Evolutionary conservation across 2,113 vertebrate genomes (phyloP), one percentile per base, ranked within the genome.

Genomic region (Entelurus aequoreus): DNA sequence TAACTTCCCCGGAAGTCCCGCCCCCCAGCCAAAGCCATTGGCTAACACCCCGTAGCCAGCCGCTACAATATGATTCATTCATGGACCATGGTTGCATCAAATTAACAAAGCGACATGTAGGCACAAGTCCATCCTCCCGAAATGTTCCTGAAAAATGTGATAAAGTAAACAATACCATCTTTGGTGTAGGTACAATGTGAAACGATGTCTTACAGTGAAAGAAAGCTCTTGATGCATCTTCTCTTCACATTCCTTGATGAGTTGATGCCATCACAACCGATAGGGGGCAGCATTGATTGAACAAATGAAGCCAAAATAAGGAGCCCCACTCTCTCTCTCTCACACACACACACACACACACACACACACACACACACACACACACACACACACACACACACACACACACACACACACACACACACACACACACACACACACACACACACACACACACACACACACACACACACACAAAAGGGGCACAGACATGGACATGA

Each of bases 401-500:
- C 66, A 52, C 72, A 60, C 75, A 65, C 74, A 75, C 74, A 63
- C 71, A 74, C 57, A 66, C 15, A 65, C 49, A 40, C 69, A 54
- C 77, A 87, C 84, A 89, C 53, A 54, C 60, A 50, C 51, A 69
- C 60, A 62, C 48, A 6, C 53, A 54, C 60, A 50, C 51, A 69
- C 60, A 62, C 48, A 6, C 42, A 65, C 15, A 66, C 71, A 47
- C 68, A 59, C 66, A 52, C 72, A 60, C 75, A 65, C 74, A 75
- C 74, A 63, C 71, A 74, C 57, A 66, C 15, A 65, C 49, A 37
- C 69, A 54, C 77, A 87, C 84, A 89, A 88, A 79, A 55, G 84
- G 82, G 80, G 81, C 88, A 86, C 71, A 83, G 86, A 85, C 82
- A 86, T 78, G 85, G 85, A 86, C 83, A 87, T 85, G 85, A 88